phyloP scores from a whole-genome alignment of 2,113 vertebrate species.

The Trogon melanurus region DNA sequence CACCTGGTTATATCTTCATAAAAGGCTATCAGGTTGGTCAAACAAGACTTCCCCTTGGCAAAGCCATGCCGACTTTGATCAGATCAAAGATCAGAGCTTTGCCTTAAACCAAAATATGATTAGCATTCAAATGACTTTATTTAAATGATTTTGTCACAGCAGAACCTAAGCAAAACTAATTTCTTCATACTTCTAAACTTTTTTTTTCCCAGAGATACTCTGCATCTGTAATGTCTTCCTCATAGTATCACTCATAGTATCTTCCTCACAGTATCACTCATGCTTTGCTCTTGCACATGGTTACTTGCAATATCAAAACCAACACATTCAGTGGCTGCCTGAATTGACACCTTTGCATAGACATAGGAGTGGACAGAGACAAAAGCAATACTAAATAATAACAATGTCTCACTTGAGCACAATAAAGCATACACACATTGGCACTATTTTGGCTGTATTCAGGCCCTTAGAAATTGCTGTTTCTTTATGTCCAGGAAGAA shows the following conservation, averaged over 20 bases:
- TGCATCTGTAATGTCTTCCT: not conserved
- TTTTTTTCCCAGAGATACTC: not conserved
- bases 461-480: not conserved
- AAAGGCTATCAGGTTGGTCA: too few relatives aligned
- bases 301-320: not conserved
- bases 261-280: not conserved
- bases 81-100: not conserved
- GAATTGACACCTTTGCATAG: not conserved
- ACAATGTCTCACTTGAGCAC: not conserved
- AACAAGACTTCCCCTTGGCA: too few relatives aligned
- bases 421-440: not conserved
- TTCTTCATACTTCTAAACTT: fast-evolving
- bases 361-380: not conserved
- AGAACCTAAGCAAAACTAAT: not conserved
- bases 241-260: not conserved
- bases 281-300: not conserved
- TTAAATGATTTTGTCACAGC: not conserved
- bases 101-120: not conserved
- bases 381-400: not conserved
- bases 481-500: not conserved
- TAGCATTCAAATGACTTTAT: not conserved
- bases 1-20: too few relatives aligned
- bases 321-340: not conserved
- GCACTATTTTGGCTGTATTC: not conserved
- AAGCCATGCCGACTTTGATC: too few relatives aligned